These are phyloP conservation scores for Onychomys torridus DNA, from an alignment of 2,797 vertebrate genomes.

Conservation along the genomic window DNA sequence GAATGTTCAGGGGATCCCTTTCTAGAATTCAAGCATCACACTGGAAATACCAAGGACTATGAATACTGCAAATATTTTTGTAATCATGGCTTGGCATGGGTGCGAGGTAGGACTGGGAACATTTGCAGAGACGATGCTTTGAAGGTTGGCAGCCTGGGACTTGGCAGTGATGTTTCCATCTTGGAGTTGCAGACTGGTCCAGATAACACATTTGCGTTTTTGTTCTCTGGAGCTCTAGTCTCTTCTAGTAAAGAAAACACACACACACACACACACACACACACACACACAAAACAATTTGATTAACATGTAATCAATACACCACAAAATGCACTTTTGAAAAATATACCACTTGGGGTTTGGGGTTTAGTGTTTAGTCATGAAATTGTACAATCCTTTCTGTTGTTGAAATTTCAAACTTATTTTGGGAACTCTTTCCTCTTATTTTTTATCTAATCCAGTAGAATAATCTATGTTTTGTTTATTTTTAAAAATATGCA, in stretches of 20 bases:
- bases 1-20: constrained; percentile 84
- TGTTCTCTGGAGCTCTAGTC: constrained; percentile 1
- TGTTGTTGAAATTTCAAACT: constrained; percentile 1
- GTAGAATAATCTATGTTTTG: neutral
- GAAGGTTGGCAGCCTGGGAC: constrained; percentile 48
- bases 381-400: neutral
- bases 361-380: neutral
- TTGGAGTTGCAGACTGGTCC: neutral
- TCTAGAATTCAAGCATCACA: constrained; percentile 81
- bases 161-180: constrained; percentile 28
- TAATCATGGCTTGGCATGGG: constrained; percentile 72
- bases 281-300: neutral
- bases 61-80: constrained; percentile 83
- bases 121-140: constrained; percentile 40
- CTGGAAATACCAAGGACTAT: constrained; percentile 84
- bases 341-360: neutral
- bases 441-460: neutral
- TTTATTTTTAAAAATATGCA: neutral
- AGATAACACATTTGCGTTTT: constrained; percentile 23
- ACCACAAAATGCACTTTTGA: neutral
- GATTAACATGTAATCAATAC: neutral
- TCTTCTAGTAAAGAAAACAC: neutral
- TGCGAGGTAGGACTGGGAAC: constrained; percentile 23
- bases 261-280: no score
- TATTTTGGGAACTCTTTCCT: neutral